Base-by-base conservation (phyloP, 2,113 vertebrate genomes). In the Myxocyprinus asiaticus region DNA sequence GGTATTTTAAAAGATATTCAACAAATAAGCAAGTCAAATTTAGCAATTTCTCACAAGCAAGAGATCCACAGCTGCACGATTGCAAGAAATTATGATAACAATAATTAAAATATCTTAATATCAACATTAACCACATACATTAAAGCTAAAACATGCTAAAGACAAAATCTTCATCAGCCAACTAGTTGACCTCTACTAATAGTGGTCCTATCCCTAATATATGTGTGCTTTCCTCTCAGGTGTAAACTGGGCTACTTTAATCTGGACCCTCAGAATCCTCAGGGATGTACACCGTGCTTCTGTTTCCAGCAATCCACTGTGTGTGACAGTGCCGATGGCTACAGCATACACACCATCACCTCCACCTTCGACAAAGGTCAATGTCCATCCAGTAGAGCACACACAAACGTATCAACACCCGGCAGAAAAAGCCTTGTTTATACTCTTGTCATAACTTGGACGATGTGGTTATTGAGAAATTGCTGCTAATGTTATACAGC, bases 231-330 rank as follows among this genome's bases (percentile, higher is more conserved):
- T 68, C 12, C 4, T 44, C 86, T 85, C 90, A 99, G 98, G 87
- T 99, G 98, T 88, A 99, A 99, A 74, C 95, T 96, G 83, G 98
- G 98, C 0, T 99, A 92, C 92, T 99, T 99, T 63, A 93, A 98
- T 86, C 88, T 99, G 92, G 96, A 98, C 76, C 74, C 86, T 0
- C 90, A 86, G 63, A 97, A 96, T 81, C 92, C 93, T 4, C 93
- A 90, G 74, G 98, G 98, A 71, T 99, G 98, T 88, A 96, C 94
- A 0, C 92, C 97, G 0, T 99, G 98, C 78, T 99, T 99, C 91
- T 99, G 98, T 88, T 98, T 95, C 81, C 96, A 95, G 9, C 98
- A 99, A 88, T 99, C 97, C 0, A 98, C 98, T 0, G 97, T 98
- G 78, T 99, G 98, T 64, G 91, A 93, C 55, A 96, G 68, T 3